These are phyloP conservation scores for Vidua chalybeata DNA, from an alignment of 2,113 vertebrate genomes.

Conservation along the genomic window DNA sequence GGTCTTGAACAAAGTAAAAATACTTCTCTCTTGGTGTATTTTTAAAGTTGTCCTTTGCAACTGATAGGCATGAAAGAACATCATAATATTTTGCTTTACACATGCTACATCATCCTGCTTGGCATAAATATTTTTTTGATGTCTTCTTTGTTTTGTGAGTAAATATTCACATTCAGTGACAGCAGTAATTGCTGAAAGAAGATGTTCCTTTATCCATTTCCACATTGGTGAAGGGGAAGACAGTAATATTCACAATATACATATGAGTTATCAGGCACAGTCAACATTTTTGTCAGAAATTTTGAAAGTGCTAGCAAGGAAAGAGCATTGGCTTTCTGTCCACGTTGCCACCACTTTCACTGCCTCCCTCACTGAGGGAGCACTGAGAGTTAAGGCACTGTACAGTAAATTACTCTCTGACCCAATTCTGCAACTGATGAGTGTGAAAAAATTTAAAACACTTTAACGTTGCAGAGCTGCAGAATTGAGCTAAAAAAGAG, in stretches of 20 bases:
- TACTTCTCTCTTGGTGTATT: background rate
- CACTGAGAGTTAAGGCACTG: background rate
- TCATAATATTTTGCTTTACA: background rate
- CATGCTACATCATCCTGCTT: background rate
- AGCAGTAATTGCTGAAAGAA: background rate
- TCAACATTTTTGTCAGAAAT: background rate
- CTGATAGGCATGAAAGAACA: background rate
- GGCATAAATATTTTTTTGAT: background rate
- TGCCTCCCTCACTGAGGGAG: background rate
- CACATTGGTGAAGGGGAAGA: background rate
- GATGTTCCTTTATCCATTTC: background rate
- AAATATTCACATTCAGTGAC: background rate
- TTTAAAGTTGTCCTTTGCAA: background rate
- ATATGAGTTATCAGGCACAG: background rate
- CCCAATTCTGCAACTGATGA: background rate
- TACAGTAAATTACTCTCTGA: background rate
- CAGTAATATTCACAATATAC: background rate
- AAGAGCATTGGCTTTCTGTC: background rate
- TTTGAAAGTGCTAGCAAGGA: background rate
- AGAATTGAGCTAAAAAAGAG: background rate
- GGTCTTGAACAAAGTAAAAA: background rate
- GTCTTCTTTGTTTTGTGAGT: background rate
- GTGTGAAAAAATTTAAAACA: background rate
- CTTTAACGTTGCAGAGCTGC: background rate
- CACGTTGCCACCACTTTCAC: background rate